Evolutionary conservation across 30 jellyfish, hydroid and myxozoan species (phyloP), one percentile per base, ranked within the genome.

Genomic region (Clytia hemisphaerica): DNA sequence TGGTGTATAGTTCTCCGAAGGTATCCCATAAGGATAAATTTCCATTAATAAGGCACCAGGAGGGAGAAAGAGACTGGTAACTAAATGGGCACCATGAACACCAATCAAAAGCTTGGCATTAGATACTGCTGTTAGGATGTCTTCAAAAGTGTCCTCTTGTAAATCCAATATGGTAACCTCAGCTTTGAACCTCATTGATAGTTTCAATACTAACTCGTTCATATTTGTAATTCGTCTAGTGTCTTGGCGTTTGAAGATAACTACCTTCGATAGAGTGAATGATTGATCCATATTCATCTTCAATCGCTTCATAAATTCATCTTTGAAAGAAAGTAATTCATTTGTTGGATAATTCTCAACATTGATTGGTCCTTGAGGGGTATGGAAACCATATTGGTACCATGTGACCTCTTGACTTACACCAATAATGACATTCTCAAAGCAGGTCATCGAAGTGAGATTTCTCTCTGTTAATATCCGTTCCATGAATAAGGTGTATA

Each of bases 21-120:
- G 77, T 0, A 90, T 48, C 1, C 82, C 98, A 70, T 33, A 90
- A 2, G 98, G 98, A 50, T 82, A 90, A 66, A 90, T 40, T 60
- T 90, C 98, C 21, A 83, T 63, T 10, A 90, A 57, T 26, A 75
- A 22, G 16, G 86, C 37, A 9, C 86, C 80, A 22, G 81, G 86
- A 4, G 54, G 51, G 69, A 90, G 58, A 74, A 90, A 90, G 54
- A 90, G 29, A 6, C 90, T 45, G 57, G 72, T 51, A 31, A 64
- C 51, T 15, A 90, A 72, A 37, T 79, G 93, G 14, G 95, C 95
- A 19, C 98, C 98, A 63, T 90, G 98, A 85, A 90, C 77, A 28
- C 98, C 95, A 1, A 90, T 77, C 4, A 90, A 28, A n/a, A 67
- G 85, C 7, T 30, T 45, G 63, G 98, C 94, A 4, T 71, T 46